Evolutionary conservation across 2,797 vertebrate genomes (phyloP).

Genomic region (Erpetoichthys calabaricus): DNA sequence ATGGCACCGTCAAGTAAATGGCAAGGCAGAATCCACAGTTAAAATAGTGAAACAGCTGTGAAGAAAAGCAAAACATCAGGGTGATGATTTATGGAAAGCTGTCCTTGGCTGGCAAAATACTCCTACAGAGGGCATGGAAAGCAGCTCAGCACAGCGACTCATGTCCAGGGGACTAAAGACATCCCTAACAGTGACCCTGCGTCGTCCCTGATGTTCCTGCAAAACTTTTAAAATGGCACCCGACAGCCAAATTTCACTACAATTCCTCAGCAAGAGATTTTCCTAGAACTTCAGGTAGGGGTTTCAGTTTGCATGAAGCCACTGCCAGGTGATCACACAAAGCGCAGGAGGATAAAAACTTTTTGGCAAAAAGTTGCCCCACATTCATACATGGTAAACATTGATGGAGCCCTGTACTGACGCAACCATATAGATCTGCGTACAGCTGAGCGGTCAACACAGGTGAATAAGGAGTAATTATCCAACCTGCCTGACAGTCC

Average conservation of each 20-base stretch:
- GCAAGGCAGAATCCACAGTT: too few relatives aligned
- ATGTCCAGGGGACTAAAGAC: not conserved
- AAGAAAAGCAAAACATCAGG: not conserved
- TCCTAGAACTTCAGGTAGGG: not conserved
- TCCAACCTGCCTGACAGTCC: too few relatives aligned
- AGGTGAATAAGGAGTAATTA: too few relatives aligned
- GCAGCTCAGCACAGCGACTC: not conserved
- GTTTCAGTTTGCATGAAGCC: too few relatives aligned
- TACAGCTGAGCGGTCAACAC: too few relatives aligned
- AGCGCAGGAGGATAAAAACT: too few relatives aligned
- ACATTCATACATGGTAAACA: too few relatives aligned
- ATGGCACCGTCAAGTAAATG: too few relatives aligned
- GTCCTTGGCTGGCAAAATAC: not conserved
- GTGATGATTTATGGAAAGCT: not conserved
- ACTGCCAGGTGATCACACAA: too few relatives aligned
- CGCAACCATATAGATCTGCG: too few relatives aligned
- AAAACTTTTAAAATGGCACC: not conserved
- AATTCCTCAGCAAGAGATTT: not conserved
- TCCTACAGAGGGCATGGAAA: not conserved
- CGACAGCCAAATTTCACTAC: not conserved
- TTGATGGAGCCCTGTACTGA: too few relatives aligned
- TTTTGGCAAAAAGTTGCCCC: too few relatives aligned
- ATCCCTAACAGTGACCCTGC: not conserved
- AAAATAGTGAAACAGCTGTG: not conserved
- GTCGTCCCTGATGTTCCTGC: not conserved